phyloP scores from a whole-genome alignment of 2,888 invertebrate species.

The Rhodophaea formosa region DNA sequence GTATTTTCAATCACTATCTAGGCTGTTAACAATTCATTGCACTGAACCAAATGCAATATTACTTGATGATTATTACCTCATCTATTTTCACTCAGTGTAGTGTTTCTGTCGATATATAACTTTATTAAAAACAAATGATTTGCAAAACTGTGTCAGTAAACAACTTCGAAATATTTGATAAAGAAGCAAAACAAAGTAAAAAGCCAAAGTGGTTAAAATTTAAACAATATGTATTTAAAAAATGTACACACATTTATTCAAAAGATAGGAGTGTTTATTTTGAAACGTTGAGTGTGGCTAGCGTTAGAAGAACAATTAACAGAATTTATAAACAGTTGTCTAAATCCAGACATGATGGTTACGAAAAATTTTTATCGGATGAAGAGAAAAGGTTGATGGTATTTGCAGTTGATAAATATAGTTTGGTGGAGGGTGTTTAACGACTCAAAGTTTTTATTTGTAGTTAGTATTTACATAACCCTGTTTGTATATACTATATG shows the following conservation, averaged over 20 bases:
- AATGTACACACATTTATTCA: constrained; percentile 41
- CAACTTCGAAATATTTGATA: constrained; percentile 30
- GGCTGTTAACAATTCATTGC: not conserved
- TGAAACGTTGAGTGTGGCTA: constrained; percentile 57
- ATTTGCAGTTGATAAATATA: constrained; percentile 40
- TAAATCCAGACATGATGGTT: constrained; percentile 77
- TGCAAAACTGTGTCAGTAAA: constrained; percentile 8
- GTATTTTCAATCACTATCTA: not conserved
- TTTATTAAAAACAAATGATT: constrained; percentile 2
- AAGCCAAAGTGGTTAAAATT: constrained; percentile 51
- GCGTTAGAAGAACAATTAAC: constrained; percentile 60
- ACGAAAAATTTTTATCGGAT: constrained; percentile 84
- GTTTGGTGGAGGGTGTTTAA: constrained; percentile 62
- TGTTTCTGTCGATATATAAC: not conserved
- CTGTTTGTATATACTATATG: not conserved
- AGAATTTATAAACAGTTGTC: constrained; percentile 63
- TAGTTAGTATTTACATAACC: too few relatives aligned
- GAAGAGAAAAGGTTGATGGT: constrained; percentile 85
- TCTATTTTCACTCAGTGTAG: constrained; percentile 1
- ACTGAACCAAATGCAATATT: constrained; percentile 6
- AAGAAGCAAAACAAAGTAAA: constrained; percentile 26
- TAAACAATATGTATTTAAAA: constrained; percentile 49
- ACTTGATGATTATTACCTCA: not conserved
- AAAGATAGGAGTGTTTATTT: constrained; percentile 54
- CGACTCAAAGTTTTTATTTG: not conserved